phyloP scores from a whole-genome alignment of 2,888 invertebrate species.

The Scaptomyza cyrtandrae region DNA sequence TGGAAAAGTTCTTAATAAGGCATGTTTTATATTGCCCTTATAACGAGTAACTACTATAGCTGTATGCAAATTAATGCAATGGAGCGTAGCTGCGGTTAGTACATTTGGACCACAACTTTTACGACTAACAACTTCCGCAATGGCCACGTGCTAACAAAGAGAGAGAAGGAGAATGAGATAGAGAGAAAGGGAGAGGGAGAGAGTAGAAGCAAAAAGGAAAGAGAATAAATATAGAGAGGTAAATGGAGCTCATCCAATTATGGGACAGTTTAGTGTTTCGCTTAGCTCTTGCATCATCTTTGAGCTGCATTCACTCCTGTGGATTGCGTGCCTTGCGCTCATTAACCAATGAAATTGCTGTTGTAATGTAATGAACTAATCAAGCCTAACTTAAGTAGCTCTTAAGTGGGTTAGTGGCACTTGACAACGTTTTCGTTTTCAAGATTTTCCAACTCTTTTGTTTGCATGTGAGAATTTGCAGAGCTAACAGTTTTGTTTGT shows the following conservation, averaged over 20 bases:
- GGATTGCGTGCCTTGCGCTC: slow-evolving; percentile 62
- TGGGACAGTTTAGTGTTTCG: slow-evolving; percentile 22
- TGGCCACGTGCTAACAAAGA: slow-evolving; percentile 62
- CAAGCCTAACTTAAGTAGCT: slow-evolving; percentile 51
- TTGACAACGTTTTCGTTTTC: slow-evolving; percentile 42
- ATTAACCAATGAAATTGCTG: slow-evolving; percentile 53
- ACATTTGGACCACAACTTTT: slow-evolving; percentile 68
- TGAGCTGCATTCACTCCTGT: slow-evolving; percentile 15
- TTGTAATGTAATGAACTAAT: slow-evolving; percentile 58
- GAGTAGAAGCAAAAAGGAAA: neutral
- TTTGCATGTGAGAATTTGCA: slow-evolving; percentile 69
- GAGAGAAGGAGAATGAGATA: neutral
- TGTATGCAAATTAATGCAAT: slow-evolving; percentile 65
- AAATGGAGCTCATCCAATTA: slow-evolving; percentile 19
- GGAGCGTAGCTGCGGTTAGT: slow-evolving; percentile 75
- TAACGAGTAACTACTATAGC: slow-evolving; percentile 44
- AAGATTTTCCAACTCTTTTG: slow-evolving; percentile 46
- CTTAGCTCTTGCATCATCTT: slow-evolving; percentile 48
- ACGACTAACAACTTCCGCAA: slow-evolving; percentile 66
- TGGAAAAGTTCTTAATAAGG: no score
- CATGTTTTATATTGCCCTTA: neutral
- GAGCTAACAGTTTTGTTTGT: slow-evolving; percentile 39
- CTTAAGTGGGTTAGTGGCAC: slow-evolving; percentile 78
- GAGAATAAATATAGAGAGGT: neutral
- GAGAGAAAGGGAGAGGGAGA: neutral